phyloP scores from a whole-genome alignment of 2,888 invertebrate species.

The Cephus spinipes region DNA sequence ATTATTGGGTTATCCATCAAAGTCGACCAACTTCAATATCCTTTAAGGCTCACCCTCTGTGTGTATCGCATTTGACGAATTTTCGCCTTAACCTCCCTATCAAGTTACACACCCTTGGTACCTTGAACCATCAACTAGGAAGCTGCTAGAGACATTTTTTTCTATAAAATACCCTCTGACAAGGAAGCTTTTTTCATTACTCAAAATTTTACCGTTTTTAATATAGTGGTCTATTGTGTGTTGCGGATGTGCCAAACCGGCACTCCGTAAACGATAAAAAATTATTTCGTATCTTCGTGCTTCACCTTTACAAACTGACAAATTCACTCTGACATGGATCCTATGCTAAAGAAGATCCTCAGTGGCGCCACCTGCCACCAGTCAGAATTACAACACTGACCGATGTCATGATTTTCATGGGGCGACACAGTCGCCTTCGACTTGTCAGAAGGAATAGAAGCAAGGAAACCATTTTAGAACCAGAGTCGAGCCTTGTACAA shows the following conservation, averaged over 20 bases:
- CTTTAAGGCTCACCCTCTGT: constrained; percentile 11
- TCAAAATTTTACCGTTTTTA: not conserved
- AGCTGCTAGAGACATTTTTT: not conserved
- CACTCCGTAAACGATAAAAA: too few species aligned
- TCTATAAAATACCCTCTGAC: not conserved
- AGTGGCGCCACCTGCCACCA: not conserved
- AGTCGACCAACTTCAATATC: constrained; percentile 17
- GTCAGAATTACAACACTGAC: not conserved
- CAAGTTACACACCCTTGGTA: not conserved
- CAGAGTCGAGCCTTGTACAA: not conserved
- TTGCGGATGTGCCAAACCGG: too few species aligned
- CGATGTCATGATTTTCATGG: not conserved
- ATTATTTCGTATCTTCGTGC: too few species aligned
- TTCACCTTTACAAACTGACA: too few species aligned
- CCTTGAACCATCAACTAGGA: not conserved
- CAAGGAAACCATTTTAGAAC: not conserved
- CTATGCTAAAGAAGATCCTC: not conserved
- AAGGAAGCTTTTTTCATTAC: not conserved
- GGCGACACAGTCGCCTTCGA: not conserved
- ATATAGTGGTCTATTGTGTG: not conserved
- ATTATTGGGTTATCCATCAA: constrained; percentile 32
- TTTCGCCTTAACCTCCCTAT: constrained; percentile 13
- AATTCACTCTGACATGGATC: not conserved
- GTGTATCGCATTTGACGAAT: constrained; percentile 21
- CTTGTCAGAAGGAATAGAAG: not conserved